Conservation (phyloP, 2,888 invertebrate genomes). For the Erynnis tages region DNA sequence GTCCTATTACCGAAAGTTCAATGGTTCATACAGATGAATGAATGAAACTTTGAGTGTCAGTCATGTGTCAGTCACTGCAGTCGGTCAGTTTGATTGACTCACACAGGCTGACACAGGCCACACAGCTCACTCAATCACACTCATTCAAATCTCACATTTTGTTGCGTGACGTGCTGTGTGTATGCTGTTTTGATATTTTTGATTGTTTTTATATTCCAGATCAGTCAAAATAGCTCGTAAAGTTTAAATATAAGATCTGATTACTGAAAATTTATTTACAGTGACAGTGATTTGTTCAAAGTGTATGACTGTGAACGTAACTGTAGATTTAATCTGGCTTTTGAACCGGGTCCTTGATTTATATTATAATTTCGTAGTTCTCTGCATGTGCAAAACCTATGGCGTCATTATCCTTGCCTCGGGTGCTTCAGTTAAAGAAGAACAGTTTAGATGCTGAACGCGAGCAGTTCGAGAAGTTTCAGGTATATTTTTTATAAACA, state of each 20-base stretch:
- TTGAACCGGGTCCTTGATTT: conserved; percentile 31
- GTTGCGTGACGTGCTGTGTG: too few relatives aligned
- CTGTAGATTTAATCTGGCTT: neutral
- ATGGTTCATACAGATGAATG: too few relatives aligned
- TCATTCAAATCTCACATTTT: neutral
- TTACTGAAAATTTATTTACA: too few relatives aligned
- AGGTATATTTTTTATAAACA: conserved; percentile 73
- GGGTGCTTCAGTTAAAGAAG: conserved; percentile 87
- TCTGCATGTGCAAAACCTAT: conserved; percentile 74
- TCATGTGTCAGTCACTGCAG: neutral
- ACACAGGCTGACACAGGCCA: too few relatives aligned
- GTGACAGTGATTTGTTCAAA: too few relatives aligned
- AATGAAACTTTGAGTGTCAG: neutral
- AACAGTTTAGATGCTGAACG: conserved; percentile 89
- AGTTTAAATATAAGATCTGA: too few relatives aligned
- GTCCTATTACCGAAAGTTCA: too few relatives aligned
- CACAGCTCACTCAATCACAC: too few relatives aligned
- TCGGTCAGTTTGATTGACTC: neutral
- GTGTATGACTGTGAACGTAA: neutral
- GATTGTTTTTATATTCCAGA: neutral
- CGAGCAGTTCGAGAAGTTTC: conserved; percentile 92
- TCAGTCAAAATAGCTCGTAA: neutral
- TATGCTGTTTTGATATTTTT: neutral
- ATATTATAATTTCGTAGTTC: conserved; percentile 43
- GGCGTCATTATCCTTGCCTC: conserved; percentile 87